These are phyloP conservation scores for Saxicola maurus DNA, from an alignment of 2,797 vertebrate species.

Conservation along the genomic window DNA sequence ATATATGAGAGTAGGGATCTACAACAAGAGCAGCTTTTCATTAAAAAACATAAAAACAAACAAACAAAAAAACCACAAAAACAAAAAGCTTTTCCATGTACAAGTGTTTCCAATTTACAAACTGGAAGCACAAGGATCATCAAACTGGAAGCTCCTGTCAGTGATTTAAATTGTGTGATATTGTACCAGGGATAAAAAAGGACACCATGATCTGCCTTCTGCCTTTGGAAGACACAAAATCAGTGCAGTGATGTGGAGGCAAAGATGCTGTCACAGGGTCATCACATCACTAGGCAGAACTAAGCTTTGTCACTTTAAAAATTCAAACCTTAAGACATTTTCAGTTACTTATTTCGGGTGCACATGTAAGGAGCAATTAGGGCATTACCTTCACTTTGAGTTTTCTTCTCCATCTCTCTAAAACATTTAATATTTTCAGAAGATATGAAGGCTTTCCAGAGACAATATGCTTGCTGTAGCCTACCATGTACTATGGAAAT, in stretches of 20 bases:
- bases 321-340: not conserved
- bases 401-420: not conserved
- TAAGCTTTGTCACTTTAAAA: not conserved
- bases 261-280: not conserved
- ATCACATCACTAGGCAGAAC: not conserved
- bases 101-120: not conserved
- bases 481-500: not conserved
- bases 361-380: not conserved
- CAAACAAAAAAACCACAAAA: no score
- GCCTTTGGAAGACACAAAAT: not conserved
- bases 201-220: not conserved
- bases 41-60: not conserved
- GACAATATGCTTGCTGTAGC: not conserved
- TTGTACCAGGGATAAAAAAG: not conserved
- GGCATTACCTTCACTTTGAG: not conserved
- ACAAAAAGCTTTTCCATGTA: not conserved
- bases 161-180: not conserved
- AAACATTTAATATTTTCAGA: not conserved
- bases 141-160: not conserved
- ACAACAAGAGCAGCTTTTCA: not conserved
- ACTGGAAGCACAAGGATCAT: not conserved
- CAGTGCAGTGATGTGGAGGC: not conserved
- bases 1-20: rapidly evolving
- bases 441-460: not conserved
- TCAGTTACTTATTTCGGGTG: not conserved